Conservation (phyloP, 1,140 invertebrate species). For the Drosophila nannoptera region DNA sequence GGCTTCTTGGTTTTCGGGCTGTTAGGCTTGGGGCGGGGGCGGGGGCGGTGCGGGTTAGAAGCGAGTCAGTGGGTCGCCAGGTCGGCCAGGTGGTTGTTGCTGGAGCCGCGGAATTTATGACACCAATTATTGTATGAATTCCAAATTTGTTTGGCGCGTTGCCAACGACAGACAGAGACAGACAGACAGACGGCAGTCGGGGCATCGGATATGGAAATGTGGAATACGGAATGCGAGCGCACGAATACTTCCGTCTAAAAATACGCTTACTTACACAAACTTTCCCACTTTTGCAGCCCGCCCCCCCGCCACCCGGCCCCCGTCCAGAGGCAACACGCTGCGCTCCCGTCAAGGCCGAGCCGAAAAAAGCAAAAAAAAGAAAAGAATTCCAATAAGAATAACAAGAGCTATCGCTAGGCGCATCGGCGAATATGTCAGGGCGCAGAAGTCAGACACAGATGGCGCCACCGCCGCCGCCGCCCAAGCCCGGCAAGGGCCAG, state of each 20-base stretch:
- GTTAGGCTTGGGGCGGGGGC: conserved; percentile 12
- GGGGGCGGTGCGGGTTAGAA: conserved; percentile 31
- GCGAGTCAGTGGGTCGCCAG: conserved; percentile 65
- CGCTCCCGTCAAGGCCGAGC: conserved; percentile 28
- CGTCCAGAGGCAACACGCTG: conserved; percentile 21
- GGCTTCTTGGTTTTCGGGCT: neutral
- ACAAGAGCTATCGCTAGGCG: conserved; percentile 10
- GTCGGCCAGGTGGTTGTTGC: neutral
- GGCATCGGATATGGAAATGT: conserved; percentile 43
- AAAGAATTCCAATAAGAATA: conserved; percentile 12
- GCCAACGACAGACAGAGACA: conserved; percentile 42
- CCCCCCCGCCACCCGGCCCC: neutral
- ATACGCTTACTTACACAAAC: conserved; percentile 40
- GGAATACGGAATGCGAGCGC: conserved; percentile 30
- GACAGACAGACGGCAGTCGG: conserved; percentile 9
- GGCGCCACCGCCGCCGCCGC: conserved; percentile 78
- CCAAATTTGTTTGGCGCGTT: conserved; percentile 72
- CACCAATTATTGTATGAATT: conserved; percentile 76
- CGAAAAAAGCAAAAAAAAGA: conserved; percentile 17
- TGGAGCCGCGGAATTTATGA: conserved; percentile 56
- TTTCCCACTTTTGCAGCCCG: conserved; percentile 20
- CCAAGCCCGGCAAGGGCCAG: conserved; percentile 72
- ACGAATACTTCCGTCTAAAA: conserved; percentile 12
- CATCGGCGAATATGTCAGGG: conserved; percentile 67
- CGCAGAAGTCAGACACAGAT: conserved; percentile 76